phyloP scores from a whole-genome alignment of 2,888 invertebrate species.

The Ormyrus labotus region DNA sequence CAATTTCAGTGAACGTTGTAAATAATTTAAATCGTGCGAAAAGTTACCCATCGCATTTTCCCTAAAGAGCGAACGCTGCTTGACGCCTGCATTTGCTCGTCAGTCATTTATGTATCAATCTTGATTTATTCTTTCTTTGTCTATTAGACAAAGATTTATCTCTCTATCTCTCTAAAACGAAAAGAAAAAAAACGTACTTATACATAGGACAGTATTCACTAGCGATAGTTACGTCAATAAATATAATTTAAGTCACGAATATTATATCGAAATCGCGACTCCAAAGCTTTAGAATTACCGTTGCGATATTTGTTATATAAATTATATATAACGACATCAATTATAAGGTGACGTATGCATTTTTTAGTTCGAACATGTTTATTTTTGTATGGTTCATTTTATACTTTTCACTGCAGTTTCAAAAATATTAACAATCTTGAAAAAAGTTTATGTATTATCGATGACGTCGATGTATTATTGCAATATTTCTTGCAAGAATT shows the following conservation, averaged over 20 bases:
- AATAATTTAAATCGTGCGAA: constrained; percentile 48
- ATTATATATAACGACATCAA: constrained; percentile 50
- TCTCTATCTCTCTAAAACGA: constrained; percentile 27
- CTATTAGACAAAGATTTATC: constrained; percentile 15
- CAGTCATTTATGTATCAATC: constrained; percentile 29
- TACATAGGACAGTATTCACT: constrained; percentile 73
- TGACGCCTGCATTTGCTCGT: constrained; percentile 30
- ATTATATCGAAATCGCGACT: constrained; percentile 64
- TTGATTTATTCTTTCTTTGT: constrained; percentile 35
- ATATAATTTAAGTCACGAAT: constrained; percentile 53
- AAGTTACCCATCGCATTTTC: constrained; percentile 50
- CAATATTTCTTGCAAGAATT: constrained; percentile 33
- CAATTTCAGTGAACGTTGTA: constrained; percentile 46
- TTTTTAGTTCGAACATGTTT: constrained; percentile 33
- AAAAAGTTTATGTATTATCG: constrained; percentile 20
- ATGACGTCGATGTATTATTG: background rate
- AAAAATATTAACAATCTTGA: constrained; percentile 9
- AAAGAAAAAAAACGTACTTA: constrained; percentile 69
- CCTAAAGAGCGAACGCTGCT: constrained; percentile 9
- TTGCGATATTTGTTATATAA: constrained; percentile 60
- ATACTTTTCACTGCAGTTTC: constrained; percentile 21
- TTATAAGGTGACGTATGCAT: constrained; percentile 44
- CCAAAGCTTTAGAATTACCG: constrained; percentile 74
- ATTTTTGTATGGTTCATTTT: constrained; percentile 36
- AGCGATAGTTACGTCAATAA: constrained; percentile 61